Evolutionary conservation across 2,888 invertebrate species (phyloP), one percentile per base, ranked within the genome.

Genomic region (Arge pagana): DNA sequence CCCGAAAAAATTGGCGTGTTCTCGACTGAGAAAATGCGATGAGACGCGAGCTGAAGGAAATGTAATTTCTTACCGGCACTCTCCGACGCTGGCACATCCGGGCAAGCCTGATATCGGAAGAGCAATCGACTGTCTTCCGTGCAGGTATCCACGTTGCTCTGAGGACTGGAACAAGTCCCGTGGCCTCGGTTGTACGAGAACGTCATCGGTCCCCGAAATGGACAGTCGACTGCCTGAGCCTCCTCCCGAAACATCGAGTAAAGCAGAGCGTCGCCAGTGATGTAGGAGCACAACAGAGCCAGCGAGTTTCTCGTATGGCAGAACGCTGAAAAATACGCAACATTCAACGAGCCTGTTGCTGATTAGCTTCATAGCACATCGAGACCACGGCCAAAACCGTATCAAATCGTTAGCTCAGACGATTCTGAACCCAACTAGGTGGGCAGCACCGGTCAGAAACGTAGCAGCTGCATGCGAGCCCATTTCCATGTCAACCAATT

Each of bases 111-210:
- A 78, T 94, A 96, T 77, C 90, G 90, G 70, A 96, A 87, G 61
- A 95, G 83, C 48, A 96, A 82, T 61, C 91, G 83, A 59, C 93
- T 93, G 70, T 94, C 91, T 76, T 96, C 94, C 1, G 95, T 95
- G 78, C 96, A 96, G 68, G 92, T 90, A 77, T 95, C 95, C 65
- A 96, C 91, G 63, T 92, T 92, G 40, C 95, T 95, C 48, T 89
- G 88, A 0, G 96, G 96, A 66, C 86, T 87, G 61, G 86, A 86
- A 78, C 96, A 96, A 72, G 93, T 92, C 15, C 93, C 93, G 68
- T 93, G 89, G 3, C 93, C 94, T 54, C 93, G 84, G 77, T 92
- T 93, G 77, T 96, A 96, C 48, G 93, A 90, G 78, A 96, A 96
- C 55, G 91, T 89, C 80, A 92, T 94, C 11, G 95, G 92, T 50